A percentile compares a stretch with the other conserved stretches of the same genome.
Evolutionary conservation across 2,888 invertebrate species (phyloP).

Genomic region (Portevinia maculata): DNA sequence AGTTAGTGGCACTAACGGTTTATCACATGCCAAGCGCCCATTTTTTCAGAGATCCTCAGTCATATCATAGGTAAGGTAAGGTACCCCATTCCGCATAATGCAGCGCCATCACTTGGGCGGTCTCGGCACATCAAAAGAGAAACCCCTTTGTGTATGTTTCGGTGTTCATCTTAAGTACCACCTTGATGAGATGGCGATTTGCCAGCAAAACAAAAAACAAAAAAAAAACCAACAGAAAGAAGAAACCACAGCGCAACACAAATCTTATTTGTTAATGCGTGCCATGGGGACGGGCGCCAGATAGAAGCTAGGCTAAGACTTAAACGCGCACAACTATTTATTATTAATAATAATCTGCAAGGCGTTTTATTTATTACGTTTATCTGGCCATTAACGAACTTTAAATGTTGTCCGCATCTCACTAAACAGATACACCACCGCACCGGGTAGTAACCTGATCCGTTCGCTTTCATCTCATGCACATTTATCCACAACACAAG

Average conservation of each 20-base stretch:
- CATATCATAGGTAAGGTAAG: neutral
- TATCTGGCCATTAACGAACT: conserved; percentile 73
- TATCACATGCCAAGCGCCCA: conserved; percentile 62
- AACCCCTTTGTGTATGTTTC: conserved; percentile 23
- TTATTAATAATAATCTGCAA: conserved; percentile 74
- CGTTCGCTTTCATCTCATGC: conserved; percentile 67
- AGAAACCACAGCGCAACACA: conserved; percentile 53
- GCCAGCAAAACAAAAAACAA: conserved; percentile 30
- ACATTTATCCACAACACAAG: conserved; percentile 37
- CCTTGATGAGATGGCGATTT: conserved; percentile 74
- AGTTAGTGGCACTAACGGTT: conserved; percentile 66
- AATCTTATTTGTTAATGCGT: conserved; percentile 75
- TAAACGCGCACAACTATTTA: conserved; percentile 64
- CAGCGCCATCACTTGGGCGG: conserved; percentile 68
- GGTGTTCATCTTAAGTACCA: conserved; percentile 67
- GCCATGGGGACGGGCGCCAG: conserved; percentile 60
- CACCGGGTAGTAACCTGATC: conserved; percentile 64
- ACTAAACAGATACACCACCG: conserved; percentile 19
- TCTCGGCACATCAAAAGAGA: conserved; percentile 71
- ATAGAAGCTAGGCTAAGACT: conserved; percentile 46
- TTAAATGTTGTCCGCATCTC: conserved; percentile 73
- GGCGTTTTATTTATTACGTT: conserved; percentile 74
- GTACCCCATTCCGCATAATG: conserved; percentile 8
- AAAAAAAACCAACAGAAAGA: conserved; percentile 3
- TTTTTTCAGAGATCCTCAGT: conserved; percentile 21